phyloP scores from a whole-genome alignment of 2,113 vertebrate genomes.

The Nipponia nippon region DNA sequence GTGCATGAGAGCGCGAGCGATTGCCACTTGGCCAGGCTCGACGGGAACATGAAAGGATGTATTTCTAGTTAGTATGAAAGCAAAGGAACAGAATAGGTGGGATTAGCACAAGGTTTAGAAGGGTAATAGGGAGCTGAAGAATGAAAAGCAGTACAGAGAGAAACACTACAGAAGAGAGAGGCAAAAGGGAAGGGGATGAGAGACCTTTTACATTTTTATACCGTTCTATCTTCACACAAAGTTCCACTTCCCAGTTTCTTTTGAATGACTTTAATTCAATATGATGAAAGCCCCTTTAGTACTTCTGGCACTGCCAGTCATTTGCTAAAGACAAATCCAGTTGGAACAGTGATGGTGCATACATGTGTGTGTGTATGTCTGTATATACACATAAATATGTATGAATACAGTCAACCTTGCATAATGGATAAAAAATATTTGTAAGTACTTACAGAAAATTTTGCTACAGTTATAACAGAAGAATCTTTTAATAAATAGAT shows the following conservation, averaged over 20 bases:
- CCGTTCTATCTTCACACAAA: background rate
- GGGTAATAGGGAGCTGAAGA: background rate
- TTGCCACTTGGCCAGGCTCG: background rate
- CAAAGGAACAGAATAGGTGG: background rate
- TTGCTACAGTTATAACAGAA: background rate
- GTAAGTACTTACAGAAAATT: background rate
- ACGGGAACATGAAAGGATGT: background rate
- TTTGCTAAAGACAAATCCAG: background rate
- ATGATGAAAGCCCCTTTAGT: background rate
- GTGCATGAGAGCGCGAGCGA: background rate
- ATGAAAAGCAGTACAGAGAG: background rate
- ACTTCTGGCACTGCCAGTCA: background rate
- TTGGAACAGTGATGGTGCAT: background rate
- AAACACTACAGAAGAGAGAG: background rate
- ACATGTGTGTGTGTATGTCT: accelerated
- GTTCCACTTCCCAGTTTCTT: background rate
- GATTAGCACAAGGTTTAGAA: background rate
- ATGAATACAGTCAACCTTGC: background rate
- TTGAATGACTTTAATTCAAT: background rate
- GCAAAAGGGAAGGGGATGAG: background rate
- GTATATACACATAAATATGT: too few relatives aligned
- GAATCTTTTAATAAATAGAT: background rate
- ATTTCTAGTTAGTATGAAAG: background rate
- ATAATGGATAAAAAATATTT: background rate
- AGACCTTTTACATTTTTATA: background rate